Conservation (phyloP, 2,797 vertebrate genomes). For the Tragopan temminckii region DNA sequence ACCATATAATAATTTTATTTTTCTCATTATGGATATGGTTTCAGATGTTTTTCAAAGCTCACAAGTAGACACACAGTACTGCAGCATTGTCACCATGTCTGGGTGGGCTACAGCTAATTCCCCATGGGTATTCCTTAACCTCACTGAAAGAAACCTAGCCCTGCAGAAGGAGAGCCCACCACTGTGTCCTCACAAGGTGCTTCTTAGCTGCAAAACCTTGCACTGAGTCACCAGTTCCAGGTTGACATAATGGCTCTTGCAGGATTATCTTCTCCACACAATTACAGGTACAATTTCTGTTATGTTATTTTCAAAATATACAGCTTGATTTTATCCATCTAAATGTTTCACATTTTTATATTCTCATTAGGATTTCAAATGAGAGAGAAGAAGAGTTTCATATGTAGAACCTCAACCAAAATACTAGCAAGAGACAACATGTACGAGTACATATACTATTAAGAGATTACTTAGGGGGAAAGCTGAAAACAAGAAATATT, state of each 20-base stretch:
- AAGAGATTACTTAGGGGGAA: not conserved
- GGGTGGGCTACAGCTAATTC: not conserved
- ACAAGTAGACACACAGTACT: not conserved
- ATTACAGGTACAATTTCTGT: not conserved
- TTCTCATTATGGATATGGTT: not conserved
- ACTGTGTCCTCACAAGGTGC: accelerated
- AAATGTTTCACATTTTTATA: not conserved
- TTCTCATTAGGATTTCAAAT: not conserved
- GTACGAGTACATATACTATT: not conserved
- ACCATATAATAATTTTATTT: not conserved
- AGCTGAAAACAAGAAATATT: not conserved
- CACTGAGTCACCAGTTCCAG: not conserved
- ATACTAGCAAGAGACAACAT: not conserved
- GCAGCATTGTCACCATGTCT: not conserved
- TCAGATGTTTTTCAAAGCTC: not conserved
- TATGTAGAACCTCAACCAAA: not conserved
- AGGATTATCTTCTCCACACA: not conserved
- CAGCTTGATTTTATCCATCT: not conserved
- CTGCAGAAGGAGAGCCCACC: not conserved
- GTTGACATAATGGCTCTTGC: not conserved
- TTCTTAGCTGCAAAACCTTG: not conserved
- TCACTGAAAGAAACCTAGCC: not conserved
- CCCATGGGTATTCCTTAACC: not conserved
- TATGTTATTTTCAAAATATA: not conserved
- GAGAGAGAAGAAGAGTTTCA: not conserved